Base-by-base conservation (phyloP, 2,888 invertebrate genomes). In the Polydrusus cervinus region DNA sequence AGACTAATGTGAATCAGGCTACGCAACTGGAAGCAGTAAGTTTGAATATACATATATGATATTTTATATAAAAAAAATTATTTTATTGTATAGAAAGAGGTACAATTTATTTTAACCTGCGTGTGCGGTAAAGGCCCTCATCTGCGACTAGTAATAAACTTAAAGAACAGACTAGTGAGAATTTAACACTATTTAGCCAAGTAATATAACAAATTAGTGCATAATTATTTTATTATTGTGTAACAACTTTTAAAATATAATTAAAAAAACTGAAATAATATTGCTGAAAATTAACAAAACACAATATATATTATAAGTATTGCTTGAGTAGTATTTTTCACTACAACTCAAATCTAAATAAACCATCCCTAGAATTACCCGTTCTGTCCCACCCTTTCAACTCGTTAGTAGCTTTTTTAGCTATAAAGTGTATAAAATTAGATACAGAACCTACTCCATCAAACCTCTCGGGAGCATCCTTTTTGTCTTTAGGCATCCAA, bases 341-440 rank as follows among this genome's bases (percentile, higher is more conserved):
- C 64, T 47, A 47, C 10, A 16, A 75, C 89, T 91, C 92, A 84
- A 92, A 87, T 85, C 93, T 92, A 82, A 89, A 86, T 86, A 92
- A 92, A 71, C 82, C 83, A 5, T 67, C 81, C 40, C 81, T 84
- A 83, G 45, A 89, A 86, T 92, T 93, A 83, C 99, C 99, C 84
- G 92, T 94, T 79, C 97, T 92, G 88, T 95, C 95, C 87, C 90
- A 98, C 78, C 94, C 93, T 81, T 93, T 94, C 82, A 99, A 92
- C 84, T 95, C 96, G 79, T 92, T 90, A 67, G 96, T 95, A 13
- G 99, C 91, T 80, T 98, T 95, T 86, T 96, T 94, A 60, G 99
- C 93, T 81, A 99, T 93, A 89, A 95, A 99, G 85, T 96, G 96
- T 80, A 99, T 83, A 87, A 99, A 98, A 87, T 99, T 98, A 77